A percentile compares a stretch with the other conserved stretches of the same genome.
Conservation (phyloP, 92 coral and sea anemone species). For the Phymanthus crucifer region DNA sequence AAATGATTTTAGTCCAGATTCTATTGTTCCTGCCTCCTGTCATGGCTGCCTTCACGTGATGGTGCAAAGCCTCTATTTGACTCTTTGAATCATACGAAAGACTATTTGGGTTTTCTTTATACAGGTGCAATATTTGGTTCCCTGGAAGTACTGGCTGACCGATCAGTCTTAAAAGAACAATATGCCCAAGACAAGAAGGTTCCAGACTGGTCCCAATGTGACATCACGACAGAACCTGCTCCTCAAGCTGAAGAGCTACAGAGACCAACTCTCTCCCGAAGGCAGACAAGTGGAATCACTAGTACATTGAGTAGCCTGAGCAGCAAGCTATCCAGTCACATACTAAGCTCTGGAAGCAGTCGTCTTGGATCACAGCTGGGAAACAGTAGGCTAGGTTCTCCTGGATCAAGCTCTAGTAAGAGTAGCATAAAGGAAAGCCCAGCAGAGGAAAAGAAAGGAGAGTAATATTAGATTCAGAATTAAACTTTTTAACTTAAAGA, state of each 20-base stretch:
- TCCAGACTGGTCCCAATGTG: conserved; percentile 95
- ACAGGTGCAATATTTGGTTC: conserved; percentile 98
- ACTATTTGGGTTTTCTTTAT: neutral
- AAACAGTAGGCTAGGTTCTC: conserved; percentile 35
- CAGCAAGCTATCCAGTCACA: conserved; percentile 80
- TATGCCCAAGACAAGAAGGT: conserved; percentile 77
- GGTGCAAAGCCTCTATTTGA: too few relatives aligned
- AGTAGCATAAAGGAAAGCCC: conserved; percentile 60
- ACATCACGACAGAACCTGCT: conserved; percentile 51
- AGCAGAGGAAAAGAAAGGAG: conserved; percentile 45
- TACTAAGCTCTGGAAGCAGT: conserved; percentile 72
- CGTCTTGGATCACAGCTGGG: conserved; percentile 31
- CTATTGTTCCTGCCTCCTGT: too few relatives aligned
- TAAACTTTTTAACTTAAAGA: neutral
- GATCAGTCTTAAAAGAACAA: conserved; percentile 80
- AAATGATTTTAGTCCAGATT: too few relatives aligned
- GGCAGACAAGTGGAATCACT: conserved; percentile 91
- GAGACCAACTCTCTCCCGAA: conserved; percentile 80
- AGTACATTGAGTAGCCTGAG: conserved; percentile 83
- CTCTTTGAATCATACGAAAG: neutral
- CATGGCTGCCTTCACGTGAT: too few relatives aligned
- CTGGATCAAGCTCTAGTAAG: conserved; percentile 22
- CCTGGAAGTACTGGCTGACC: conserved; percentile 91
- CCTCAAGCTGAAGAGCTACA: conserved; percentile 67
- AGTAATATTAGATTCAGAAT: neutral